Evolutionary conservation across 2,113 vertebrate genomes (phyloP).

Genomic region (Potamarius usumacintae): DNA sequence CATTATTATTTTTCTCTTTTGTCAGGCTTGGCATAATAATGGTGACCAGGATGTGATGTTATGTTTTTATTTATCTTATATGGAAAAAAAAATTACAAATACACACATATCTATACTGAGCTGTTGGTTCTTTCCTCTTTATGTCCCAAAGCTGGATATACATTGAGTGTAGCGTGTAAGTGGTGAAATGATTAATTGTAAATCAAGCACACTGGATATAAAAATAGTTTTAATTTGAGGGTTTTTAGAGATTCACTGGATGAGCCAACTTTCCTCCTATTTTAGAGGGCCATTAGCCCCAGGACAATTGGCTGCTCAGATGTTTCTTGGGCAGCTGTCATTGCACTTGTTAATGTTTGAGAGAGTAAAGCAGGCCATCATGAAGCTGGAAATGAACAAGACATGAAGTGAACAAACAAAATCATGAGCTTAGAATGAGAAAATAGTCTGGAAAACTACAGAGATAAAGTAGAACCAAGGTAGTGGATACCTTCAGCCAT

Average conservation of each 20-base stretch:
- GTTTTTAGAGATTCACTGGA: not conserved
- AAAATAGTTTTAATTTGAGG: not conserved
- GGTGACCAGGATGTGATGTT: constrained; percentile 63
- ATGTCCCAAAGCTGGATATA: not conserved
- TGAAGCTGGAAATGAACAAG: not conserved
- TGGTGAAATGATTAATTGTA: not conserved
- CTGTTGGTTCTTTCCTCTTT: not conserved
- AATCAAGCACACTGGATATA: not conserved
- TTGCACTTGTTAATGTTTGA: not conserved
- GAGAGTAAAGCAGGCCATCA: not conserved
- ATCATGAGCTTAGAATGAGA: not conserved
- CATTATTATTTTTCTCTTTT: constrained; percentile 55
- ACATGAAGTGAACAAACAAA: not conserved
- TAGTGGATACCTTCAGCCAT: not conserved
- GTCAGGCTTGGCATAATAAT: constrained; percentile 57
- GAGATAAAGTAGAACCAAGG: not conserved
- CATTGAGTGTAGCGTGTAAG: not conserved
- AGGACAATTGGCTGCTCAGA: not conserved
- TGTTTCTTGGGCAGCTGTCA: not conserved
- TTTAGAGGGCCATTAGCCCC: not conserved
- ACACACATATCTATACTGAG: constrained; percentile 56
- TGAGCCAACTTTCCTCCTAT: not conserved
- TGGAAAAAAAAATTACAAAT: constrained; percentile 59
- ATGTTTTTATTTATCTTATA: constrained; percentile 66
- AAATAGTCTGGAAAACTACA: not conserved